These are phyloP conservation scores for Quiscalus mexicanus DNA, from an alignment of 2,113 vertebrate species.

Conservation along the genomic window DNA sequence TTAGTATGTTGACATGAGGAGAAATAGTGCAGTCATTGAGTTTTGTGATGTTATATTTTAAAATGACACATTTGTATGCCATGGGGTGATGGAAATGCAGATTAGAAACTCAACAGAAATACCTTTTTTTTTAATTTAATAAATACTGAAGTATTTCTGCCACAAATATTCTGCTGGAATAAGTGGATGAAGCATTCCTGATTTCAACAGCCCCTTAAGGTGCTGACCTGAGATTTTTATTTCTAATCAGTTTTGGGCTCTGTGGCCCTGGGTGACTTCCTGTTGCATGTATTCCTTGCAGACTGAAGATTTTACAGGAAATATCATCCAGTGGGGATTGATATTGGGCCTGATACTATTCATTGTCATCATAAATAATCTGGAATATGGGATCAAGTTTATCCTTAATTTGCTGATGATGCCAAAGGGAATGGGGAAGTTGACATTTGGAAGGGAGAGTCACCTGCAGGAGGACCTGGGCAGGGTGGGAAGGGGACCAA, in stretches of 20 bases:
- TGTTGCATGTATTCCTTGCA: background rate
- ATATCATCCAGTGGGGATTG: background rate
- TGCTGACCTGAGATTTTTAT: background rate
- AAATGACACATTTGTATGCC: background rate
- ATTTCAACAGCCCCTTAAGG: background rate
- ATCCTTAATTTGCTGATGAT: background rate
- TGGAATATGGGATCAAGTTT: background rate
- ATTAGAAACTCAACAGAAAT: background rate
- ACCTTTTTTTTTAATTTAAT: background rate
- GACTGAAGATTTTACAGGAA: background rate
- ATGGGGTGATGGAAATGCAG: background rate
- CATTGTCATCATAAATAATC: background rate
- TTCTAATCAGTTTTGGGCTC: background rate
- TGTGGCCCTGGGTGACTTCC: background rate
- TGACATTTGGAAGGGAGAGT: background rate
- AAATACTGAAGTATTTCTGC: background rate
- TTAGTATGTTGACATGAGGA: background rate
- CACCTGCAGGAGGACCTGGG: background rate
- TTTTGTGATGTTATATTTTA: background rate
- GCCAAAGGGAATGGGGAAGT: accelerated
- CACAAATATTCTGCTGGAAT: background rate
- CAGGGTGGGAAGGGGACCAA: no score
- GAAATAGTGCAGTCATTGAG: background rate
- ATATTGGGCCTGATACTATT: background rate
- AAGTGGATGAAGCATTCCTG: background rate